Evolutionary conservation across 1,140 invertebrate species (phyloP).

Genomic region (Scaptomyza graminum): DNA sequence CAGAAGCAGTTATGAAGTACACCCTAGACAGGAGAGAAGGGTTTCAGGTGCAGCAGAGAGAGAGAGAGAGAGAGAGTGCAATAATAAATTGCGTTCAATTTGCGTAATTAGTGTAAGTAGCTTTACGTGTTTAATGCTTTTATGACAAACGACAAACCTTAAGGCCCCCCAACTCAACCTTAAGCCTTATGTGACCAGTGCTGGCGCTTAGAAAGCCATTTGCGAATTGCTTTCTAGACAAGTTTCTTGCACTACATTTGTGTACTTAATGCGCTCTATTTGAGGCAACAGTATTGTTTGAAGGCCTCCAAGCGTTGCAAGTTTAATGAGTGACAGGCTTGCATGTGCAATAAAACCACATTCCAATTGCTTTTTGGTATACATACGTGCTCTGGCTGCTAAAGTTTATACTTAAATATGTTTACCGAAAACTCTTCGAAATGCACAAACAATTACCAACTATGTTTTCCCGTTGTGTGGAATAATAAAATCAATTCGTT

Average conservation of each 20-base stretch:
- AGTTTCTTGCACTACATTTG: conserved; percentile 36
- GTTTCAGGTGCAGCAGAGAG: conserved; percentile 9
- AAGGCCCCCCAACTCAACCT: conserved; percentile 4
- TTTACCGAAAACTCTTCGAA: not conserved
- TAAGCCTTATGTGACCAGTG: conserved; percentile 5
- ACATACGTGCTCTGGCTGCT: not conserved
- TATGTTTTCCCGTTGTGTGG: not conserved
- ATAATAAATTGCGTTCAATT: conserved; percentile 77
- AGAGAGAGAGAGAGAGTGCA: conserved; percentile 10
- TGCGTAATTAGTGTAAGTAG: conserved; percentile 74
- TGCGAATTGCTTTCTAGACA: conserved; percentile 40
- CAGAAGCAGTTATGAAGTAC: not conserved
- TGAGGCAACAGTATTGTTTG: conserved; percentile 28
- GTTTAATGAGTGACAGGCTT: conserved; percentile 35
- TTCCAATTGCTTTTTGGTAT: conserved; percentile 18
- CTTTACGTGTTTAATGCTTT: conserved; percentile 20
- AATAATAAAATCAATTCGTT: not conserved
- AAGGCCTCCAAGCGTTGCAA: conserved; percentile 21
- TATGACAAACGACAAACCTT: conserved; percentile 2
- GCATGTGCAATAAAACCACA: conserved; percentile 24
- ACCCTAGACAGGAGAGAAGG: not conserved
- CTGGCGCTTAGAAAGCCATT: conserved; percentile 38
- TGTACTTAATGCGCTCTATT: conserved; percentile 37
- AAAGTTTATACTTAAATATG: not conserved
- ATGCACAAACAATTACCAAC: not conserved